A percentile compares a stretch with the other conserved stretches of the same genome.
phyloP scores from a whole-genome alignment of 2,113 vertebrate species.

The Vidua chalybeata region DNA sequence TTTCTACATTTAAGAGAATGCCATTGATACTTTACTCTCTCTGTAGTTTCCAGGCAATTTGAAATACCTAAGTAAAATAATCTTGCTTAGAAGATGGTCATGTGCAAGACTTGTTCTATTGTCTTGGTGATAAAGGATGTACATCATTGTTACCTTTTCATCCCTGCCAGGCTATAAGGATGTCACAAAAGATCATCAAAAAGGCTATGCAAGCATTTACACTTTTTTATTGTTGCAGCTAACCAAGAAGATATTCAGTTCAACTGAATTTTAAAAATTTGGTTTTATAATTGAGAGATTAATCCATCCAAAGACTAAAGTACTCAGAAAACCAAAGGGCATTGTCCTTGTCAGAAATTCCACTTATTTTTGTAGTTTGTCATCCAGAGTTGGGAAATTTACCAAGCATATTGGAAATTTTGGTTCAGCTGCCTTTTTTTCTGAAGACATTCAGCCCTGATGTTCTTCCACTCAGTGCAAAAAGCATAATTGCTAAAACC shows the following conservation, averaged over 20 bases:
- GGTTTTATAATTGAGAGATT: neutral
- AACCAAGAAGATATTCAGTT: neutral
- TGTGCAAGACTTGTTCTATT: neutral
- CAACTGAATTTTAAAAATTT: neutral
- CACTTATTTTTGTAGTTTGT: neutral
- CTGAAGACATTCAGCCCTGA: neutral
- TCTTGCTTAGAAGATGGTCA: neutral
- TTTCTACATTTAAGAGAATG: neutral
- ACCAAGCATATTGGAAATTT: neutral
- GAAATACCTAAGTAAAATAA: neutral
- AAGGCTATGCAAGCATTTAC: neutral
- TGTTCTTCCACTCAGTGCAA: neutral
- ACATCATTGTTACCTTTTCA: neutral
- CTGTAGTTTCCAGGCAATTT: neutral
- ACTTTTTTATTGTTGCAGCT: neutral
- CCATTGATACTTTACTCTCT: neutral
- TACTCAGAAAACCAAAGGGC: neutral
- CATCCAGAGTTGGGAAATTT: neutral
- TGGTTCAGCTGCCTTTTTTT: conserved; percentile 18
- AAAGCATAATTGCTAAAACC: neutral
- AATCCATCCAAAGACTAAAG: neutral
- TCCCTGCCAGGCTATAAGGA: neutral
- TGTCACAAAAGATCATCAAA: neutral
- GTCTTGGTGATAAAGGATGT: neutral
- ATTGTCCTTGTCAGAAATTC: neutral